phyloP scores from a whole-genome alignment of 2,888 invertebrate species.

The Sphecodes monilicornis region DNA sequence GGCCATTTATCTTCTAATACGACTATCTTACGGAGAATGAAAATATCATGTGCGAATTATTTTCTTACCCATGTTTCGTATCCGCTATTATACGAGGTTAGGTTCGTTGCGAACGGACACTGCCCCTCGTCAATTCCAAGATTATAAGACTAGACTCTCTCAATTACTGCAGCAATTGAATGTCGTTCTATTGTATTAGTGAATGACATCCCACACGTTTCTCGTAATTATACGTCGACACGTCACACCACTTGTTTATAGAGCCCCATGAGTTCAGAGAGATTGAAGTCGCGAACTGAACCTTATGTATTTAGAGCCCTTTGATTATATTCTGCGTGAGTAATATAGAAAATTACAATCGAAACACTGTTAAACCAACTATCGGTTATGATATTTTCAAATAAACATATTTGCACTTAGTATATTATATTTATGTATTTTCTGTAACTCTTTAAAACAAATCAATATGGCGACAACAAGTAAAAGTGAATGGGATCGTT shows the following conservation, averaged over 20 bases:
- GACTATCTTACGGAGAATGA: not conserved
- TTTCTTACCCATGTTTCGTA: slow-evolving; percentile 70
- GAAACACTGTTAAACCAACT: not conserved
- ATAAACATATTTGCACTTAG: not conserved
- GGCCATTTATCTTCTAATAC: not conserved
- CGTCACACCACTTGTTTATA: slow-evolving; percentile 60
- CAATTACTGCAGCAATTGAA: slow-evolving; percentile 56
- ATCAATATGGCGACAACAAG: slow-evolving; percentile 55
- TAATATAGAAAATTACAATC: not conserved
- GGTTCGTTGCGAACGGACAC: slow-evolving; percentile 34
- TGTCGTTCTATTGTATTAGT: slow-evolving; percentile 24
- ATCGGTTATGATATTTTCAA: not conserved
- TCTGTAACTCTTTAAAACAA: slow-evolving; percentile 35
- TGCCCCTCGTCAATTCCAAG: slow-evolving; percentile 52
- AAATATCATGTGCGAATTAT: slow-evolving; percentile 10
- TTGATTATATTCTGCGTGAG: not conserved
- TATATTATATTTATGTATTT: slow-evolving; percentile 32
- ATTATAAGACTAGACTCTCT: slow-evolving; percentile 55
- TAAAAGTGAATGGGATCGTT: slow-evolving; percentile 63
- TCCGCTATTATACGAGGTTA: slow-evolving; percentile 62
- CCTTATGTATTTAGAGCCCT: not conserved
- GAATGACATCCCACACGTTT: slow-evolving; percentile 54
- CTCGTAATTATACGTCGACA: slow-evolving; percentile 34
- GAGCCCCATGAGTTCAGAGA: not conserved
- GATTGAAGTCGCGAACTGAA: not conserved